phyloP scores from a whole-genome alignment of 35 echinoderm and acorn worm genomes.

The Hemicentrotus pulcherrimus region DNA sequence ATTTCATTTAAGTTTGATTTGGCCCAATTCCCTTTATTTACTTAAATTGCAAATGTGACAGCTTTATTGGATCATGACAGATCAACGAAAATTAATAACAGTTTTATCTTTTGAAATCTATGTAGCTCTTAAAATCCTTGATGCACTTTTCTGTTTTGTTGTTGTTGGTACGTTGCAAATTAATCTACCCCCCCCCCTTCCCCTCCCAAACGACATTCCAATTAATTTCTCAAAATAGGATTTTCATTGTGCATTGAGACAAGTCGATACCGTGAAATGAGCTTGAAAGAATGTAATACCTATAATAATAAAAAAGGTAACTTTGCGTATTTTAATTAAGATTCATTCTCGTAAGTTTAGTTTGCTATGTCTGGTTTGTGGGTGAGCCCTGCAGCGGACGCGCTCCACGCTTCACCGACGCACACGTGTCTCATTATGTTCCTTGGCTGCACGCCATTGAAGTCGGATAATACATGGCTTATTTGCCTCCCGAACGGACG shows the following conservation, averaged over 20 bases:
- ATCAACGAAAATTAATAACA: not conserved
- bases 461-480: not conserved
- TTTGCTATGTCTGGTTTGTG: not conserved
- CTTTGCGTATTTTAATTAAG: not conserved
- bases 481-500: slow-evolving; percentile 14
- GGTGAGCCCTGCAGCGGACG: not conserved
- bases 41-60: not conserved
- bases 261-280: not conserved
- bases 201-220: not conserved
- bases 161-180: not conserved
- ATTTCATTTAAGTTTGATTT: not conserved
- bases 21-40: not conserved
- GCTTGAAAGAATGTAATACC: not conserved
- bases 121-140: not conserved
- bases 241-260: not conserved
- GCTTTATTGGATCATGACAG: not conserved
- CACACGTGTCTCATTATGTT: not conserved
- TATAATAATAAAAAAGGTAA: not conserved
- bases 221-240: not conserved
- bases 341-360: not conserved
- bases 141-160: no score
- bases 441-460: not conserved
- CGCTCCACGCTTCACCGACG: not conserved
- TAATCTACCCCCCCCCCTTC: not conserved
- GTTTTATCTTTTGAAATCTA: not conserved